phyloP scores from a whole-genome alignment of 2,888 invertebrate species.

The Hydraecia micacea region DNA sequence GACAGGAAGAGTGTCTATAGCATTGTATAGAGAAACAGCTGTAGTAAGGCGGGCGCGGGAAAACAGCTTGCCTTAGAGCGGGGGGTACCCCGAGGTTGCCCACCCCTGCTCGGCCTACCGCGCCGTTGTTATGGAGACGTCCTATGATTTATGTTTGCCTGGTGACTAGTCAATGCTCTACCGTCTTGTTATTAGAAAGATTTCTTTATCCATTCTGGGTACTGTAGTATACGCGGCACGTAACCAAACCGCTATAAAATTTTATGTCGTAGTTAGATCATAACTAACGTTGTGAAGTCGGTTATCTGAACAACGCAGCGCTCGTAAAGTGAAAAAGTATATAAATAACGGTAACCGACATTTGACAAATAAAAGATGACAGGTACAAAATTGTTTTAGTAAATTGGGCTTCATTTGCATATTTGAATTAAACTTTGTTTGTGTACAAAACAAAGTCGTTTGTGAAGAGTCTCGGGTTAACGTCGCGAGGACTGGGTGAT shows the following conservation, averaged over 20 bases:
- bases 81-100: conserved; percentile 71
- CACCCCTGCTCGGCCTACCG: conserved; percentile 74
- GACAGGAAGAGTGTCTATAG: conserved; percentile 74
- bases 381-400: conserved; percentile 47
- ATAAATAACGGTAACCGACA: conserved; percentile 61
- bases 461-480: conserved; percentile 32
- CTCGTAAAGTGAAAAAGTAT: conserved; percentile 59
- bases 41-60: conserved; percentile 81
- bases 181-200: conserved; percentile 57
- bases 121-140: conserved; percentile 82
- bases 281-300: conserved; percentile 60
- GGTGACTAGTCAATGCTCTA: conserved; percentile 72
- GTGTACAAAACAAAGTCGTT: conserved; percentile 59
- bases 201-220: conserved; percentile 48
- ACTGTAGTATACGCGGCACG: conserved; percentile 42
- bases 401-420: conserved; percentile 47
- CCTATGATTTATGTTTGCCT: conserved; percentile 82
- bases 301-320: conserved; percentile 57
- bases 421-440: conserved; percentile 61
- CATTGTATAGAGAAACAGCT: conserved; percentile 80
- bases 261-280: conserved; percentile 55
- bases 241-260: conserved; percentile 61
- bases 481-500: conserved; percentile 47
- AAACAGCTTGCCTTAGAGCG: conserved; percentile 75
- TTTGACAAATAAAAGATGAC: conserved; percentile 52